A percentile compares a stretch with the other conserved stretches of the same genome.
These are phyloP conservation scores for Mycetomoellerius zeteki DNA, from an alignment of 1,140 invertebrate species.

Conservation along the genomic window DNA sequence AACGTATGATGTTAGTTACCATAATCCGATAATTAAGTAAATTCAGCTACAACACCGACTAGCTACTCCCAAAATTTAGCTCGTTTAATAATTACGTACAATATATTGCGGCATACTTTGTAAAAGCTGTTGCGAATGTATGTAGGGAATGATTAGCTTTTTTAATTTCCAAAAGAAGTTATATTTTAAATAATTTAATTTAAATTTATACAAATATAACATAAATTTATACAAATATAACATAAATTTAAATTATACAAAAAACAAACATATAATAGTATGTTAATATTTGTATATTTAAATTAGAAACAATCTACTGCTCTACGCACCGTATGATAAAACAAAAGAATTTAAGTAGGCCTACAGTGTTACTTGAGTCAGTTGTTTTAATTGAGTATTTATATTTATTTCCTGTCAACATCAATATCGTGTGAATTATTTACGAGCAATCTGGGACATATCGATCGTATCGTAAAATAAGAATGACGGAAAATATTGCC, in stretches of 20 bases:
- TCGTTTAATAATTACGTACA: slow-evolving; percentile 22
- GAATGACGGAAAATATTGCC: slow-evolving; percentile 15
- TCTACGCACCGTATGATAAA: neutral
- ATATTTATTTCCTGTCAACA: slow-evolving; percentile 23
- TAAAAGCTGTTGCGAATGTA: neutral
- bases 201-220: slow-evolving; percentile 2
- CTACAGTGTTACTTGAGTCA: slow-evolving; percentile 9
- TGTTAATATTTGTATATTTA: neutral
- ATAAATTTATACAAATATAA: neutral
- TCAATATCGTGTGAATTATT: slow-evolving; percentile 1
- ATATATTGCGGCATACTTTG: neutral
- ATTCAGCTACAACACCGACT: neutral
- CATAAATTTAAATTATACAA: neutral
- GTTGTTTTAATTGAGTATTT: neutral
- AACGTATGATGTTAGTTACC: slow-evolving; percentile 45
- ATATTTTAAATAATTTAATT: slow-evolving; percentile 4
- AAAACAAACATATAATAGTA: neutral
- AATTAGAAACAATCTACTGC: neutral
- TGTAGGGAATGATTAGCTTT: slow-evolving; percentile 5
- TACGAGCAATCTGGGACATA: slow-evolving; percentile 26
- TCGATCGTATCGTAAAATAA: slow-evolving; percentile 14
- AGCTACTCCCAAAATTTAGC: slow-evolving; percentile 41
- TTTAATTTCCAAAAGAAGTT: neutral
- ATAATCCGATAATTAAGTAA: slow-evolving; percentile 55
- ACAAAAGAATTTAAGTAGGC: neutral